phyloP scores from a whole-genome alignment of 1,140 invertebrate genomes.

The Papilio glaucus region DNA sequence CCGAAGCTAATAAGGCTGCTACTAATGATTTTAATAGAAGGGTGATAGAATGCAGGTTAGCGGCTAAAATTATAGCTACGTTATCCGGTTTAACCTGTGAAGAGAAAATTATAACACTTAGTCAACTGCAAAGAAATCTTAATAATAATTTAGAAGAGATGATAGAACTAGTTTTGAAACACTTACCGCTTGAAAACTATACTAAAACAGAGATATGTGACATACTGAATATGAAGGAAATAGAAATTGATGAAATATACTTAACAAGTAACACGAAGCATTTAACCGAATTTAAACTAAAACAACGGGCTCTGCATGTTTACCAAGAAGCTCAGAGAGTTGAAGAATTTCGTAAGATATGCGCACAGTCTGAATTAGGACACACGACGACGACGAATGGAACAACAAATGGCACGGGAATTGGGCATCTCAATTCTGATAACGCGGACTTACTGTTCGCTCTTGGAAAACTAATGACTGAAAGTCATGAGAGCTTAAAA shows the following conservation, averaged over 20 bases:
- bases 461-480: slow-evolving; percentile 93
- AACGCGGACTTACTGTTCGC: slow-evolving; percentile 76
- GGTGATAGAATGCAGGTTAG: slow-evolving; percentile 96
- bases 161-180: slow-evolving; percentile 85
- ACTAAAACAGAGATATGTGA: slow-evolving; percentile 89
- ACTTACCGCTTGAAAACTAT: slow-evolving; percentile 89
- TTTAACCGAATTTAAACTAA: slow-evolving; percentile 90
- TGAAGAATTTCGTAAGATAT: slow-evolving; percentile 88
- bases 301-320: slow-evolving; percentile 95
- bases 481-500: slow-evolving; percentile 93
- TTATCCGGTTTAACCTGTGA: slow-evolving; percentile 68
- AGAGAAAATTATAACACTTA: slow-evolving; percentile 82
- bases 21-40: slow-evolving; percentile 95
- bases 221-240: slow-evolving; percentile 86
- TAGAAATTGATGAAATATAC: slow-evolving; percentile 87
- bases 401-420: slow-evolving; percentile 65
- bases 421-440: slow-evolving; percentile 19
- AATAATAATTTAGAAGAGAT: slow-evolving; percentile 87
- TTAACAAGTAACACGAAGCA: slow-evolving; percentile 88
- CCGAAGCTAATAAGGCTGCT: slow-evolving; percentile 96
- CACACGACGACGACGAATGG: slow-evolving; percentile 82
- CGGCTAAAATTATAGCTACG: slow-evolving; percentile 91
- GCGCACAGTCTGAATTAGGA: slow-evolving; percentile 82
- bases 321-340: slow-evolving; percentile 93
- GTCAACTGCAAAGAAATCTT: slow-evolving; percentile 88